Evolutionary conservation across 30 jellyfish, hydroid and myxozoan genomes (phyloP), one percentile per base, ranked within the genome.

Genomic region (Aurelia aurita): DNA sequence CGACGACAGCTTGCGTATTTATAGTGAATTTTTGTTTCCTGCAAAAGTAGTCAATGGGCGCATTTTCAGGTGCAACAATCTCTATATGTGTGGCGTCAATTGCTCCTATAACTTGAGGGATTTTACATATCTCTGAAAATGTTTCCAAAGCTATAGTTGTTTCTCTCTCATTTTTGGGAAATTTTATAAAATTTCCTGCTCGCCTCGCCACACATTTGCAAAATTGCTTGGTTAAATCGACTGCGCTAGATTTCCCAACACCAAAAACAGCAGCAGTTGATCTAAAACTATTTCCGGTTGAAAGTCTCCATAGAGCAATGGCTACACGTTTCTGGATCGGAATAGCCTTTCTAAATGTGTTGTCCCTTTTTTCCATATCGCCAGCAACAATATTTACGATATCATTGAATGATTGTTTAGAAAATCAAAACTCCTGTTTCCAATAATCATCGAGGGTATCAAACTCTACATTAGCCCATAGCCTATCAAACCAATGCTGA

Each of bases 1-100:
- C 94, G 32, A 63, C 94, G 6, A 80, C 94, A 39, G 97, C 93
- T 83, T 89, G 97, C 70, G 90, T 79, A 55, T 80, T 89, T 10
- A 79, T 63, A 4, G 94, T 69, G 53, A 14, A 80, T 64, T 71
- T 89, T 80, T 59, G 51, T 16, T 80, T 79, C 25, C 86, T 53
- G 77, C 90, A 70, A 72, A 69, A 80, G 73, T 62, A 77, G 62
- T 69, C 86, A 54, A 51, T 66, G 43, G 70, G 87, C 49, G 51
- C 69, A 16, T 77, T 45, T 65, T 51, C 86, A n/a, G 96, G 86
- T 13, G 91, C 70, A 63, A 74, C 49, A 15, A 76, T 87, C 55
- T 58, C 87, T 25, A 74, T 26, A 51, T 77, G 96, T 47, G 74
- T 87, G 32, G 74, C 87, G 55, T 87, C 96, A 66, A 87, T 87